Base-by-base conservation (phyloP, 2,888 invertebrate species). In the Agrypnus murinus region DNA sequence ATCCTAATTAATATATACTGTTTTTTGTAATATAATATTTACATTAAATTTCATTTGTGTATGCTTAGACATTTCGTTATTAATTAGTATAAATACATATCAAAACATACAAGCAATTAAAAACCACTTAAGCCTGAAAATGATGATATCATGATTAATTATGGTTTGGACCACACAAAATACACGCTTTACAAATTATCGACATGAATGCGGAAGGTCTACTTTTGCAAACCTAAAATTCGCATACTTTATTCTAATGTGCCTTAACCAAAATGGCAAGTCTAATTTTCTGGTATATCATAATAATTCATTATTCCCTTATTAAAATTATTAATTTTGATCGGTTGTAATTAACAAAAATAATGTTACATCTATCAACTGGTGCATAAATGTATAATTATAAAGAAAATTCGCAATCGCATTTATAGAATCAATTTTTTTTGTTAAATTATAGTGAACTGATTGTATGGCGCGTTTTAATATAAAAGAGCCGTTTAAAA, bases 81-180 rank as follows among this genome's bases (percentile, higher is more conserved):
- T 32, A 53, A 53, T 53, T 32, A 53, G 31, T 25, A 32, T 32
- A 53, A 53, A 53, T 14, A 25, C 8, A 8, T 25, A 25, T 25
- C n/a, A 53, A 53, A 53, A 53, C 25, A 53, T 53, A n/a, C n/a
- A 2, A 12, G 25, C 50, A 53, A 53, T 53, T 53, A 53, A 53
- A 53, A 53, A 53, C 12, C 32, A 12, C 31, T 53, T 53, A 53
- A 53, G 32, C 32, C 2, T n/a, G 19, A 12, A 32, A 53, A 53
- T 32, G 50, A 53, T 53, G 31, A 32, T 53, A 32, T 53, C 32
- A 53, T 53, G 50, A 53, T 53, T 53, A 53, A 53, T 53, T 53
- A 32, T 32, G n/a, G 31, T 25, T n/a, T 1, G 32, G 50, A 53
- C 50, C 50, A 53, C 50, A 53, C 50, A 53, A 14, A 25, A 5